Evolutionary conservation across 2,888 invertebrate genomes (phyloP).

Genomic region (Neria commutata): DNA sequence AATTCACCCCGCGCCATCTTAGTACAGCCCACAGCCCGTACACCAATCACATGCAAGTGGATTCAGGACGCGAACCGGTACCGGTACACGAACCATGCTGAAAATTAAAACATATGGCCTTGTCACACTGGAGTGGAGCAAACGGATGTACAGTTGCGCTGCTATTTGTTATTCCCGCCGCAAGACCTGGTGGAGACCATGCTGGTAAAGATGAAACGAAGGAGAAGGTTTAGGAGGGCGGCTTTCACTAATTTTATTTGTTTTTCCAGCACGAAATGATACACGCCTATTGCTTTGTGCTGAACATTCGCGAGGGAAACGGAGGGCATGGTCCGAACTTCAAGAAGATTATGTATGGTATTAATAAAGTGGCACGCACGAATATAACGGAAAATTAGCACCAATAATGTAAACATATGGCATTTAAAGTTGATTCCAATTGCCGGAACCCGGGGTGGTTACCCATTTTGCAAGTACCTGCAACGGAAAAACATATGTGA

Average conservation of each 20-base stretch:
- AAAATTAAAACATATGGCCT: too few relatives aligned
- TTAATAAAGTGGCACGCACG: slow-evolving; percentile 85
- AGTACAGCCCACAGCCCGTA: too few relatives aligned
- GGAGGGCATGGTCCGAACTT: slow-evolving; percentile 97
- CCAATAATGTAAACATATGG: not conserved
- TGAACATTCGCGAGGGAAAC: slow-evolving; percentile 80
- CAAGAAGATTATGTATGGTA: slow-evolving; percentile 88
- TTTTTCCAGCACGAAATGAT: slow-evolving; percentile 94
- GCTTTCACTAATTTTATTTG: too few relatives aligned
- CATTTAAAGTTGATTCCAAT: slow-evolving; percentile 43
- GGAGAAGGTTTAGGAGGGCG: too few relatives aligned
- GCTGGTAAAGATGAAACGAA: slow-evolving; percentile 67
- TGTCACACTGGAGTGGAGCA: slow-evolving; percentile 95
- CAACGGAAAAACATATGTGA: too few relatives aligned
- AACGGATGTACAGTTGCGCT: slow-evolving; percentile 79
- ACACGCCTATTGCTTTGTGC: slow-evolving; percentile 94
- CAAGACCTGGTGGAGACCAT: slow-evolving; percentile 96
- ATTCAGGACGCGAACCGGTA: too few relatives aligned
- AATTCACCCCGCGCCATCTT: too few relatives aligned
- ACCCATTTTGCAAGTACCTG: too few relatives aligned
- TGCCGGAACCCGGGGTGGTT: too few relatives aligned
- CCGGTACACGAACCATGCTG: too few relatives aligned
- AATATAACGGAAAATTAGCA: slow-evolving; percentile 73
- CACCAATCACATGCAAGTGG: too few relatives aligned
- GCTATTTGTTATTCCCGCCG: slow-evolving; percentile 69